Evolutionary conservation across 2,888 invertebrate species (phyloP).

Genomic region (Himalopsyche kuldschensis): DNA sequence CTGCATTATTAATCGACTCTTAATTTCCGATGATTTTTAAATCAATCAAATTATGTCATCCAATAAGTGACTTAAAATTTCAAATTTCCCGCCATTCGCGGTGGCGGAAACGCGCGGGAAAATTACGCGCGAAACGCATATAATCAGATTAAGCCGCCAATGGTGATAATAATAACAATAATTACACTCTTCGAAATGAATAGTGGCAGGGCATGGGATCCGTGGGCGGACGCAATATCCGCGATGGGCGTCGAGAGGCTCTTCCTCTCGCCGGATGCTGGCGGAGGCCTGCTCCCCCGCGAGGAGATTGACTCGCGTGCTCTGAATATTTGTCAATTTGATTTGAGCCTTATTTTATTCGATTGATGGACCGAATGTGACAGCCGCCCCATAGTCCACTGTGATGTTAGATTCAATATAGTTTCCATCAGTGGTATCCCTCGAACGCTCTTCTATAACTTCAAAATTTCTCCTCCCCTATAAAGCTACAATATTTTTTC

Average conservation of each 20-base stretch:
- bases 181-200: not conserved
- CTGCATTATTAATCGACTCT: too few species aligned
- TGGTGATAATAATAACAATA: not conserved
- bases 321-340: not conserved
- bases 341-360: not conserved
- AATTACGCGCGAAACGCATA: not conserved
- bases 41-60: not conserved
- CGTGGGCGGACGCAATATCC: slow-evolving; percentile 37
- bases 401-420: not conserved
- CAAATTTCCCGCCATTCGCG: not conserved
- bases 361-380: not conserved
- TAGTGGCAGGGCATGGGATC: slow-evolving; percentile 3
- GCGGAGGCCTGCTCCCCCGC: not conserved
- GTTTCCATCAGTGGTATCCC: not conserved
- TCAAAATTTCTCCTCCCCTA: too few species aligned
- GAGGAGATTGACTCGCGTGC: not conserved
- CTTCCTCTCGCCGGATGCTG: not conserved
- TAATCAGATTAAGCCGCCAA: not conserved
- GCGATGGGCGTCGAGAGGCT: slow-evolving; percentile 2
- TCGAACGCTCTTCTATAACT: too few species aligned
- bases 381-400: not conserved
- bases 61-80: not conserved
- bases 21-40: too few species aligned
- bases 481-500: too few species aligned
- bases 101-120: not conserved